A percentile compares a stretch with the other conserved stretches of the same genome.
phyloP scores from a whole-genome alignment of 2,888 invertebrate genomes.

The Cenopis cana region DNA sequence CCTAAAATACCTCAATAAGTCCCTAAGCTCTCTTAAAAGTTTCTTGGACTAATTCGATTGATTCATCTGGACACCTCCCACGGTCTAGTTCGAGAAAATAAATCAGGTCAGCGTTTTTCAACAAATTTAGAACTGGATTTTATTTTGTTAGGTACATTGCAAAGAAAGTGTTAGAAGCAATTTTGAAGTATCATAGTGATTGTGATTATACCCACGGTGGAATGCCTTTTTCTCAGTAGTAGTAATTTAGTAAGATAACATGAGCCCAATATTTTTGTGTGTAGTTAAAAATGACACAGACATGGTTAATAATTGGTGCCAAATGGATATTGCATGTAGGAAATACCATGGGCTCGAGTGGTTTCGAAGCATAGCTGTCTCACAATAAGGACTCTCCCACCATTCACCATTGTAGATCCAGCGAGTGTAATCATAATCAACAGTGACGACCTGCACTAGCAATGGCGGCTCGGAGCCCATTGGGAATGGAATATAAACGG shows the following conservation, averaged over 20 bases:
- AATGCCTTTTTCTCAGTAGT: too few species aligned
- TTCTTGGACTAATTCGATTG: conserved; percentile 15
- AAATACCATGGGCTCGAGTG: neutral
- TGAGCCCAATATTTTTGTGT: too few species aligned
- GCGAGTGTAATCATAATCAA: conserved; percentile 34
- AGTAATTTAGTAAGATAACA: too few species aligned
- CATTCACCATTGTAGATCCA: conserved; percentile 24
- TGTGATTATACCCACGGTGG: too few species aligned
- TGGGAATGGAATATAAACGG: conserved; percentile 9
- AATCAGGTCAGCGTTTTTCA: conserved; percentile 14
- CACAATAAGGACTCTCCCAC: conserved; percentile 35
- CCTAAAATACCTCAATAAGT: conserved; percentile 17
- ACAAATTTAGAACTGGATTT: neutral
- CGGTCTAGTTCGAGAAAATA: neutral
- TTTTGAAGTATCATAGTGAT: too few species aligned
- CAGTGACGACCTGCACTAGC: conserved; percentile 23
- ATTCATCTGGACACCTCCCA: conserved; percentile 21
- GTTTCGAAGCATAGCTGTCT: neutral
- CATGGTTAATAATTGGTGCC: too few species aligned
- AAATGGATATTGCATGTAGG: too few species aligned
- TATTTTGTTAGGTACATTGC: neutral
- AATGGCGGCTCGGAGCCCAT: neutral
- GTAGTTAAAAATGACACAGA: too few species aligned
- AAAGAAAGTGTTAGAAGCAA: too few species aligned
- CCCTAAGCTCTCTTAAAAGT: neutral